Evolutionary conservation across 2,797 vertebrate species (phyloP), one percentile per base, ranked within the genome.

Genomic region (Hypotaenidia philippensis): DNA sequence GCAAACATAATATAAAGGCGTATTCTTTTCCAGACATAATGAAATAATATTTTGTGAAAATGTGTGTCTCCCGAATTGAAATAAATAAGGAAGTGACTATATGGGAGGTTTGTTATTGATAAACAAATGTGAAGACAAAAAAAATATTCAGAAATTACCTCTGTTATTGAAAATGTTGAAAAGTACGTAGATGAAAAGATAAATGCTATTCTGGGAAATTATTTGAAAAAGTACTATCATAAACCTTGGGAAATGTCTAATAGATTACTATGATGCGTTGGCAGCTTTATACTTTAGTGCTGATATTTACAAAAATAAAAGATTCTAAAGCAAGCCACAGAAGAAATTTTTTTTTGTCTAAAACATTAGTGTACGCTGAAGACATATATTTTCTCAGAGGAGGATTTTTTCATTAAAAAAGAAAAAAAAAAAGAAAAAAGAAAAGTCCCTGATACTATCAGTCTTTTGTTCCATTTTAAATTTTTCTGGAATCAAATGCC

Each of bases 361-460:
- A 69, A 79, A 65, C 49, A n/a, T 40, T 50, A 32, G 12, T 83
- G 3, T n/a, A 27, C 4, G 2, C 16, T 79, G 20, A 52, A 64
- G 31, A 49, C 53, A 9, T 20, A 0, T 87, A 5, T 27, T 70
- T 87, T 38, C 4, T 74, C 21, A 31, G 22, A 47, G 11, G 4
- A 60, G 3, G 9, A 45, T 60, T 47, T 6, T 56, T 75, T 68
- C 27, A 22, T 66, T 70, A 0, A 25, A 45, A 22, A 47, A 49
- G 41, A 49, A 23, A 18, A 4, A 21, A 21, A 45, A 4, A 13
- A 7, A 41, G 11, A 15, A 26, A 50, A 27, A 21, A 59, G 32
- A 38, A 20, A 18, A 11, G 5, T 5, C 13, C 32, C 8, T 44
- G 5, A 65, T 53, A 41, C 2, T 64, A 2, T 64, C 2, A 1